These are phyloP conservation scores for Cheilosia urbana DNA, from an alignment of 2,888 invertebrate species.

Conservation along the genomic window DNA sequence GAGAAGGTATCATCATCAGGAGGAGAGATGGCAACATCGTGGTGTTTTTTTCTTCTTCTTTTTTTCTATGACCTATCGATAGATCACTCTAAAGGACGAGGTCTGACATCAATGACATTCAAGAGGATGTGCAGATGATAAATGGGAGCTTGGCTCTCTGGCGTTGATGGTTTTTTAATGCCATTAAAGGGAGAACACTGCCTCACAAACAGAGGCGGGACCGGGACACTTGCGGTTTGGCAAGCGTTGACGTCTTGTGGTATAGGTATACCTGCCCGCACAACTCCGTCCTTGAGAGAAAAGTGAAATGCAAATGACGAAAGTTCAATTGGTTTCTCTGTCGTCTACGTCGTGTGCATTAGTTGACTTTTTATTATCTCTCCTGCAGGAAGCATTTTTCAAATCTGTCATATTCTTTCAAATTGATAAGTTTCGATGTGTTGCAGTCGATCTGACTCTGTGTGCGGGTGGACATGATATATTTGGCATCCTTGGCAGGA, in stretches of 20 bases:
- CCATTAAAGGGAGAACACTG: constrained; percentile 44
- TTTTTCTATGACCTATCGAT: constrained; percentile 67
- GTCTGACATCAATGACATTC: constrained; percentile 74
- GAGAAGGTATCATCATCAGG: constrained; percentile 55
- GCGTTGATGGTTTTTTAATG: constrained; percentile 73
- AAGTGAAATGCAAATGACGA: constrained; percentile 68
- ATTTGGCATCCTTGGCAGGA: constrained; percentile 51
- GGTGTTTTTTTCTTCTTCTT: constrained; percentile 29
- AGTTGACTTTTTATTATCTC: constrained; percentile 75
- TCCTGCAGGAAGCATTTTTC: constrained; percentile 72
- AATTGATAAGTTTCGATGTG: constrained; percentile 72
- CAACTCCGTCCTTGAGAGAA: constrained; percentile 32
- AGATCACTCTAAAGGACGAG: constrained; percentile 69
- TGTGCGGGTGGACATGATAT: constrained; percentile 28
- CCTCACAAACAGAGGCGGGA: constrained; percentile 21
- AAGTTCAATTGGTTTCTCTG: constrained; percentile 71
- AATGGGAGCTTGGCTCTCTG: constrained; percentile 68
- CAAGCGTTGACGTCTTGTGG: constrained; percentile 46
- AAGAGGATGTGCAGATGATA: constrained; percentile 75
- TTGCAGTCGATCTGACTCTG: constrained; percentile 18
- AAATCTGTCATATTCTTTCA: constrained; percentile 72
- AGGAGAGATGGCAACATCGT: constrained; percentile 36
- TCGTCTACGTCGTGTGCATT: constrained; percentile 53
- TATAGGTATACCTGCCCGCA: constrained; percentile 15
- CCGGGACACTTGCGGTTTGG: constrained; percentile 63